Conservation (phyloP, 1,140 invertebrate genomes). For the Cephus cinctus region DNA sequence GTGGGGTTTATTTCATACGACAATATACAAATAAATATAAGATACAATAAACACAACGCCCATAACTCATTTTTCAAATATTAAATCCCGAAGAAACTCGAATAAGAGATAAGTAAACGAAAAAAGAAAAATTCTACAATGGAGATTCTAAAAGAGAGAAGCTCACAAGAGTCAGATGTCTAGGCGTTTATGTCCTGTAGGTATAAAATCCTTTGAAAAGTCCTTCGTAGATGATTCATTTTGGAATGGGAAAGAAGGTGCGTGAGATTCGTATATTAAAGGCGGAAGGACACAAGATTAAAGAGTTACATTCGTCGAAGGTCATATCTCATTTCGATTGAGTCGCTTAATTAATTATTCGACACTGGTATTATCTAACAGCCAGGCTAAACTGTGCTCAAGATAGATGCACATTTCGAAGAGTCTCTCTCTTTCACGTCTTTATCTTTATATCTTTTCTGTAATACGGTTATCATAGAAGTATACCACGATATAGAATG, state of each 20-base stretch:
- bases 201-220: constrained; percentile 4
- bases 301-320: not conserved
- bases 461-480: too few species aligned
- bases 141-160: too few species aligned
- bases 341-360: constrained; percentile 1
- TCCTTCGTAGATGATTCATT: too few species aligned
- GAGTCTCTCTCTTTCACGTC: too few species aligned
- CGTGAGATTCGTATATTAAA: too few species aligned
- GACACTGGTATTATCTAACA: constrained; percentile 7
- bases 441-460: too few species aligned
- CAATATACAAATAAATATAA: constrained; percentile 16
- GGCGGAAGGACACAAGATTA: not conserved
- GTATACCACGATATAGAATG: too few species aligned
- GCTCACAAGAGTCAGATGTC: not conserved
- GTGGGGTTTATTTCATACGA: constrained; percentile 12
- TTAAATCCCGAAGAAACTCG: not conserved
- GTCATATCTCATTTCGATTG: not conserved
- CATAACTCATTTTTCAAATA: not conserved
- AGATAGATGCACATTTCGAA: too few species aligned
- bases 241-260: too few species aligned
- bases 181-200: not conserved
- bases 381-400: too few species aligned
- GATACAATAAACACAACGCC: constrained; percentile 7
- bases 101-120: not conserved
- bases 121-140: not conserved